Evolutionary conservation across 2,113 vertebrate species (phyloP), one percentile per base, ranked within the genome.

Genomic region (Calidris pugnax): DNA sequence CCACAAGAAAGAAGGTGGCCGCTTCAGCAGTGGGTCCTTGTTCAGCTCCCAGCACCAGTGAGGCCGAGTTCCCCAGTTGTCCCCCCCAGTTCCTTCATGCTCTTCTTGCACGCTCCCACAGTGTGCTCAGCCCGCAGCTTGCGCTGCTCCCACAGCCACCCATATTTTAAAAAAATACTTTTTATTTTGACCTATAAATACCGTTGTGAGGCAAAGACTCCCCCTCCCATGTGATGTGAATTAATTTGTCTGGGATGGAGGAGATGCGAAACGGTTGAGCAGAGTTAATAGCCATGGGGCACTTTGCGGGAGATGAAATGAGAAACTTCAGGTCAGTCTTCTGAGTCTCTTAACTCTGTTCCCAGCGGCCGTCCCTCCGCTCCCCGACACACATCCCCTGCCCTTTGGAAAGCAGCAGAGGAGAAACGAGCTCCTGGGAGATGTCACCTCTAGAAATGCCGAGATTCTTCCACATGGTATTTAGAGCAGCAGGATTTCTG

Each of bases 321-420:
- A 85, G 67, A 79, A 89, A 60, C 53, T 82, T 89, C 2, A 10
- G 77, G 84, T 89, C 77, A 20, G 10, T 57, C 50, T 69, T 73
- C 32, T 60, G 53, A 80, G 62, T 76, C 37, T 88, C 55, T 56
- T 48, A 14, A 9, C 45, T 55, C 45, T 0, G 1, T 89, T 90
- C 82, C 90, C 81, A 66, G 78, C 0, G 0, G 71, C 80, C 0
- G 0, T 63, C 50, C 59, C 60, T 72, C 50, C 1, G 4, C 60
- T 91, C 47, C 71, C 35, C 83, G 78, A 85, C 93, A 64, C 59
- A 47, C 59, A 88, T 93, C 87, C 69, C 2, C 0, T 69, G 80
- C 73, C 80, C 77, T 92, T 89, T 81, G 83, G 80, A 84, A 81
- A 87, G 81, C 76, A 62, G 69, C 86, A 64, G 66, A 93, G 94